Percentiles rank a stretch among this genome's conserved stretches.
phyloP scores from a whole-genome alignment of 2,797 vertebrate species.

The Pseudomugil tenellus region DNA sequence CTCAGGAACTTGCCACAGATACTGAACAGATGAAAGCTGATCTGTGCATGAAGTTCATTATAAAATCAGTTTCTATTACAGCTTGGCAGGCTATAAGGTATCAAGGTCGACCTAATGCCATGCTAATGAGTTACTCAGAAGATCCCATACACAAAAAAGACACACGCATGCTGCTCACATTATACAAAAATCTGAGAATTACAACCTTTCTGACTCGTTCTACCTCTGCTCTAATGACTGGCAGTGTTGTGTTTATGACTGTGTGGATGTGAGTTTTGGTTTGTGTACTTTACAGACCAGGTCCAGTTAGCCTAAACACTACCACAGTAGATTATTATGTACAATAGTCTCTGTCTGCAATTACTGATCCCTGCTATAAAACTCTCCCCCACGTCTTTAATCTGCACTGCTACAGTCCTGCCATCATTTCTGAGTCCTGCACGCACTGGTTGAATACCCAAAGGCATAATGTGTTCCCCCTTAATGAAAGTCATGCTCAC shows the following conservation, averaged over 20 bases:
- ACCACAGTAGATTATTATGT: conserved; percentile 72
- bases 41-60: conserved; percentile 77
- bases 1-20: conserved; percentile 65
- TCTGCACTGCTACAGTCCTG: conserved; percentile 57
- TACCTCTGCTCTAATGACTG: conserved; percentile 74
- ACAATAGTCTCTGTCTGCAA: conserved; percentile 64
- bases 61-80: conserved; percentile 79
- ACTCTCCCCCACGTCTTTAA: conserved; percentile 48
- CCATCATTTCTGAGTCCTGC: conserved; percentile 66
- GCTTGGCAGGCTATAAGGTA: conserved; percentile 62
- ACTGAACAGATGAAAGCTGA: no score
- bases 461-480: conserved; percentile 67
- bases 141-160: conserved; percentile 47
- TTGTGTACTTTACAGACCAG: conserved; percentile 66
- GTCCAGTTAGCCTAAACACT: conserved; percentile 67
- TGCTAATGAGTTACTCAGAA: conserved; percentile 74
- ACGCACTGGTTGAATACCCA: conserved; percentile 61
- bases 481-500: conserved; percentile 76
- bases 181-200: conserved; percentile 73
- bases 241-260: conserved; percentile 73
- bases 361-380: conserved; percentile 66
- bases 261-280: conserved; percentile 62
- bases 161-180: conserved; percentile 69
- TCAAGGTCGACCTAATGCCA: conserved; percentile 74
- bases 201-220: conserved; percentile 62